These are phyloP conservation scores for Magallana gigas DNA, from an alignment of 1,140 invertebrate species.

Conservation along the genomic window DNA sequence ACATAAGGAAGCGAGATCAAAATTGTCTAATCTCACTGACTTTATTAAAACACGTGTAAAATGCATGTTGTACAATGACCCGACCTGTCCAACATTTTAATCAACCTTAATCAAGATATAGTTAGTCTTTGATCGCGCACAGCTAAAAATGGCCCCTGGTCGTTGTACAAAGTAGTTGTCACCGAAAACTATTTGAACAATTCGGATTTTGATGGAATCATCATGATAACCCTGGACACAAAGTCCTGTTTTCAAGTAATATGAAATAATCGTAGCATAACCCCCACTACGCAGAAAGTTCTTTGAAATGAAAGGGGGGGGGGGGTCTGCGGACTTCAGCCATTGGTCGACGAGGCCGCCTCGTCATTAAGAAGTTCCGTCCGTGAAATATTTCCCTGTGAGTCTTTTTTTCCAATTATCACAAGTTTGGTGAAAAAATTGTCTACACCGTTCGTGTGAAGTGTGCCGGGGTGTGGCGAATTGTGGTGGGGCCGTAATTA, in stretches of 20 bases:
- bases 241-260: background rate
- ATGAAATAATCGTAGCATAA: slow-evolving; percentile 7
- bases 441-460: background rate
- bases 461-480: background rate
- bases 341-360: background rate
- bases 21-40: background rate
- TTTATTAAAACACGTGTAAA: slow-evolving; percentile 33
- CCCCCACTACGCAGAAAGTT: background rate
- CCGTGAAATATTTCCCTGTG: background rate
- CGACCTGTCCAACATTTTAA: background rate
- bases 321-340: background rate
- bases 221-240: background rate
- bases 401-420: slow-evolving; percentile 6
- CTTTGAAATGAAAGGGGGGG: background rate
- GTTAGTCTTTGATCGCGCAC: background rate
- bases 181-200: background rate
- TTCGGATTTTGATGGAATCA: background rate
- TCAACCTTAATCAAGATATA: slow-evolving; percentile 6
- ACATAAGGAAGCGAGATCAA: slow-evolving; percentile 26
- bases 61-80: slow-evolving; percentile 11
- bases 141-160: background rate
- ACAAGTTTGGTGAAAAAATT: background rate
- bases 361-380: background rate
- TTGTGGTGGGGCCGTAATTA: background rate
- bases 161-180: background rate